These are phyloP conservation scores for Ophion ventricosus DNA, from an alignment of 2,888 invertebrate species.

Conservation along the genomic window DNA sequence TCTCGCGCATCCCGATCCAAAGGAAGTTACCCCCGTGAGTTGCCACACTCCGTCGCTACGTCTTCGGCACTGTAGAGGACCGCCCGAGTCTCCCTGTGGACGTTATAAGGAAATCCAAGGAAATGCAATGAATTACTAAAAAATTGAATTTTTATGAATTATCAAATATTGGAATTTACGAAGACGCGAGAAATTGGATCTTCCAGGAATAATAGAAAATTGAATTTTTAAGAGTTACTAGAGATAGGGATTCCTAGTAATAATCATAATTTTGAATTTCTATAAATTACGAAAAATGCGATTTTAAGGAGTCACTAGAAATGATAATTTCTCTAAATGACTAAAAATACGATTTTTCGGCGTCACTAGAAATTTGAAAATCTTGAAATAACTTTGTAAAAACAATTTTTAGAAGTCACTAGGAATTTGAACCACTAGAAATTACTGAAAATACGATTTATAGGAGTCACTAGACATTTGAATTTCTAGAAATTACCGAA, in stretches of 20 bases:
- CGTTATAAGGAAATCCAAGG: neutral
- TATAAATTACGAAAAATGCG: too few species aligned
- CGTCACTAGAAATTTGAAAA: too few species aligned
- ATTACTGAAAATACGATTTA: neutral
- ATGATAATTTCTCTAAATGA: too few species aligned
- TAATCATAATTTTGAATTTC: too few species aligned
- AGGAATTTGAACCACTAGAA: neutral
- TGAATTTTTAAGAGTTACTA: neutral
- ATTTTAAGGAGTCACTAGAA: too few species aligned
- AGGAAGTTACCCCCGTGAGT: slow-evolving; percentile 94
- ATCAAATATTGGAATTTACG: neutral
- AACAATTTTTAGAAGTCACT: too few species aligned
- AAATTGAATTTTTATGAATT: neutral
- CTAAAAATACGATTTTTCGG: too few species aligned
- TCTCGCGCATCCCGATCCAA: slow-evolving; percentile 95
- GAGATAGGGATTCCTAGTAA: too few species aligned
- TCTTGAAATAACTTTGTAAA: too few species aligned
- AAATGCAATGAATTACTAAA: neutral
- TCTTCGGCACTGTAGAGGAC: slow-evolving; percentile 93
- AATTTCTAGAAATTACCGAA: neutral
- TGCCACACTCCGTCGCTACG: slow-evolving; percentile 92
- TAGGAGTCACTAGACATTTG: neutral
- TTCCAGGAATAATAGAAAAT: neutral
- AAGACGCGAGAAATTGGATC: neutral
- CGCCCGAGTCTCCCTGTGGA: slow-evolving; percentile 94